Evolutionary conservation across 2,797 vertebrate species (phyloP).

Genomic region (Dicrostonyx torquatus): DNA sequence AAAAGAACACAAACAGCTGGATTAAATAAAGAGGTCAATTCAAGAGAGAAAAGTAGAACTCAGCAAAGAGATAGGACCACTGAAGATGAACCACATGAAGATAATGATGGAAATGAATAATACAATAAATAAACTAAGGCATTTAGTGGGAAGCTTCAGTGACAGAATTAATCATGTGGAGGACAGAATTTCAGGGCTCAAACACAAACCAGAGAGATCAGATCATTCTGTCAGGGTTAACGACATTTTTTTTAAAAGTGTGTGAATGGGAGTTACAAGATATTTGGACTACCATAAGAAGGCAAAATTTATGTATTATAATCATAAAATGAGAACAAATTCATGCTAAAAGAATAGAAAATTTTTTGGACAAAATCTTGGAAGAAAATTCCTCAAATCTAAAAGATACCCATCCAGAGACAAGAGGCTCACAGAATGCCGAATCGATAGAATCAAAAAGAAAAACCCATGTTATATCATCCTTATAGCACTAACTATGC

Average conservation of each 20-base stretch:
- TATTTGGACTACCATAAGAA: background rate
- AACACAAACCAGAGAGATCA: background rate
- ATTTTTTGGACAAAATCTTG: background rate
- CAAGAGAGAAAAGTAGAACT: background rate
- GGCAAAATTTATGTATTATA: background rate
- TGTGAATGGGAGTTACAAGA: background rate
- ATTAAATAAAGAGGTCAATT: background rate
- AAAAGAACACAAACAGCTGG: background rate
- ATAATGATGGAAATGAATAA: background rate
- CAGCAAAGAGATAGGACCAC: background rate
- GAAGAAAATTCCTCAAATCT: background rate
- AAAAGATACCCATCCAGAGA: background rate
- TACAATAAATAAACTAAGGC: background rate
- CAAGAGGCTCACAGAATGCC: background rate
- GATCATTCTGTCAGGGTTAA: background rate
- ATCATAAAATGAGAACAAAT: background rate
- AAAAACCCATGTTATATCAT: background rate
- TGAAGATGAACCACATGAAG: background rate
- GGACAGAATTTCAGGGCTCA: background rate
- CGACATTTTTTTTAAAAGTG: background rate
- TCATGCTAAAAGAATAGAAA: background rate
- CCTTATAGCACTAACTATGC: background rate
- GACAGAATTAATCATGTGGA: background rate
- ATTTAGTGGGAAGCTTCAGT: background rate
- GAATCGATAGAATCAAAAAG: background rate